Evolutionary conservation across 2,797 vertebrate species (phyloP).

Genomic region (Smutsia temminckii): DNA sequence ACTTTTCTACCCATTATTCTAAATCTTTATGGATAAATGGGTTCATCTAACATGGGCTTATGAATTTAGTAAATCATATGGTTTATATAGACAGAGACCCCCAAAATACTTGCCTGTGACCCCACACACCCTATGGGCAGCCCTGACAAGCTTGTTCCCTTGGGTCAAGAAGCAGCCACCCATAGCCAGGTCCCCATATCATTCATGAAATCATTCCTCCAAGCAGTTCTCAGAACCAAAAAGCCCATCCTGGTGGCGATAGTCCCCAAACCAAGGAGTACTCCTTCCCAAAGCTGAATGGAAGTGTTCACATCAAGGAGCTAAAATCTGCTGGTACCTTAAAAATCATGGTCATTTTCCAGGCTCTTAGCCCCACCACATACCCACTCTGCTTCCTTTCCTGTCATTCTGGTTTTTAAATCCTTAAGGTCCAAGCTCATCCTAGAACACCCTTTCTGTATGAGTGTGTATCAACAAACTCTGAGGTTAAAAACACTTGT

Average conservation of each 20-base stretch:
- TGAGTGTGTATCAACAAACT: background rate
- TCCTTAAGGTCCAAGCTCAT: background rate
- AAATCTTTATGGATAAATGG: background rate
- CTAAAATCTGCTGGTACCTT: background rate
- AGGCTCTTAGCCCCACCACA: background rate
- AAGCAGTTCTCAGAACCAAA: background rate
- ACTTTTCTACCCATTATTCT: background rate
- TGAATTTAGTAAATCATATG: background rate
- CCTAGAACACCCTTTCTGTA: background rate
- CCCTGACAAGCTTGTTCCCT: background rate
- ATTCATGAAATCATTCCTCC: background rate
- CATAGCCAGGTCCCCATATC: background rate
- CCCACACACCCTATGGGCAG: too few relatives aligned
- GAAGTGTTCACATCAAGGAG: background rate
- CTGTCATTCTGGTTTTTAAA: background rate
- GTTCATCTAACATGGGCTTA: background rate
- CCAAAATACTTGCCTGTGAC: background rate
- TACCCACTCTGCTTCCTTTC: background rate
- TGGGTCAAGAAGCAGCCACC: background rate
- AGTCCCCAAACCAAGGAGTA: background rate
- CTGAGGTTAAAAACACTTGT: background rate
- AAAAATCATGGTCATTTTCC: background rate
- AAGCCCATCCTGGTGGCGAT: background rate
- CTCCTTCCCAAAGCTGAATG: background rate
- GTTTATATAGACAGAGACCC: background rate